phyloP scores from a whole-genome alignment of 2,888 invertebrate species.

The Pseudanteris insignis region DNA sequence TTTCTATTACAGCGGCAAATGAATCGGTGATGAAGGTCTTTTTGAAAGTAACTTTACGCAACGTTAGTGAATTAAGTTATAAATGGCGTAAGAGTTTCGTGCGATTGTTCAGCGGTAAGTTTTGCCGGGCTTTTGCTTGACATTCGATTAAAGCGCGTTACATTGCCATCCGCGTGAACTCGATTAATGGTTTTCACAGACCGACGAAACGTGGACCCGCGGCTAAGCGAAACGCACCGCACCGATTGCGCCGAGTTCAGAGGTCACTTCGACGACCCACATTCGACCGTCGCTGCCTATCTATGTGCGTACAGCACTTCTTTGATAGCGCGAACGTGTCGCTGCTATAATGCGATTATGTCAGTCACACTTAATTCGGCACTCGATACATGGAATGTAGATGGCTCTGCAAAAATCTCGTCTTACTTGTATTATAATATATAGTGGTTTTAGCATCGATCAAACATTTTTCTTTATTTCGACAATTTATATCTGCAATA shows the following conservation, averaged over 20 bases:
- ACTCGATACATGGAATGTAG: constrained; percentile 24
- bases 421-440: constrained; percentile 6
- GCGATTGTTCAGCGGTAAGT: constrained; percentile 15
- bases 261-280: constrained; percentile 29
- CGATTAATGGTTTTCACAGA: constrained; percentile 37
- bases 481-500: neutral
- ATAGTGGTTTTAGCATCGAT: neutral
- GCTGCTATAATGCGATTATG: constrained; percentile 35
- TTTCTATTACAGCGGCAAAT: too few relatives aligned
- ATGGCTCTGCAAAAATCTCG: constrained; percentile 12
- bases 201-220: constrained; percentile 13
- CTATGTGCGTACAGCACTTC: constrained; percentile 20
- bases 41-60: constrained; percentile 13
- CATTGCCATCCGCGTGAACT: constrained; percentile 26
- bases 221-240: neutral
- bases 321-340: constrained; percentile 33
- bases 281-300: constrained; percentile 10
- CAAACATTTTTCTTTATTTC: constrained; percentile 12
- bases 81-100: constrained; percentile 14
- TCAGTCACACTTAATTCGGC: constrained; percentile 34
- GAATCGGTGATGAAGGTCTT: constrained; percentile 1
- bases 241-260: constrained; percentile 13
- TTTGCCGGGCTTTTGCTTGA: constrained; percentile 14
- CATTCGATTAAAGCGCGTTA: constrained; percentile 39
- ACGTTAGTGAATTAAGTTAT: constrained; percentile 4